These are phyloP conservation scores for Tiphia femorata DNA, from an alignment of 2,888 invertebrate genomes.

Conservation along the genomic window DNA sequence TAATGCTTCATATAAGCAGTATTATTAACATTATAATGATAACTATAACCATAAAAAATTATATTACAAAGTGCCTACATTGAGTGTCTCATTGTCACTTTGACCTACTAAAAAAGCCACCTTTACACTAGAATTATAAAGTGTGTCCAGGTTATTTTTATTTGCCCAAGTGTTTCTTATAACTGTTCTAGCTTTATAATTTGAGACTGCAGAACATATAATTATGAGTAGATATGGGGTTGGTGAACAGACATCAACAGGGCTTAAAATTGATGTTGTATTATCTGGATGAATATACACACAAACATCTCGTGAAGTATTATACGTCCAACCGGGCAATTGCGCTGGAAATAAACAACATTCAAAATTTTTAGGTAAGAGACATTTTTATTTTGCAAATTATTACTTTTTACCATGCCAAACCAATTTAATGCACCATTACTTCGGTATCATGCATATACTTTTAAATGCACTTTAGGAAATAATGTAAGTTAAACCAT, in stretches of 20 bases:
- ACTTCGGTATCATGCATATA: no score
- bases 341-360: conserved; percentile 58
- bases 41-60: neutral
- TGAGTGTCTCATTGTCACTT: conserved; percentile 72
- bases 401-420: no score
- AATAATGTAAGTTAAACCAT: no score
- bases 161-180: conserved; percentile 82
- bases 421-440: no score
- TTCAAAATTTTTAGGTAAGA: no score
- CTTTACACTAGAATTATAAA: conserved; percentile 65
- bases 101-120: conserved; percentile 75
- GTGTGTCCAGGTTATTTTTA: conserved; percentile 66
- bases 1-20: neutral
- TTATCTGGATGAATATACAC: conserved; percentile 80
- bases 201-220: conserved; percentile 80
- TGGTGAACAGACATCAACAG: conserved; percentile 72
- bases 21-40: neutral
- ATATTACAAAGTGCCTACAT: conserved; percentile 59
- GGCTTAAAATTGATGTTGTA: conserved; percentile 77
- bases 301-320: conserved; percentile 80
- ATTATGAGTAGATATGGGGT: conserved; percentile 77
- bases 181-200: conserved; percentile 76
- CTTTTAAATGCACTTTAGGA: no score
- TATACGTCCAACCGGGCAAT: conserved; percentile 79
- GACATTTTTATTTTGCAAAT: no score